Evolutionary conservation across 1,140 invertebrate genomes (phyloP).

Genomic region (Magallana ariakensis): DNA sequence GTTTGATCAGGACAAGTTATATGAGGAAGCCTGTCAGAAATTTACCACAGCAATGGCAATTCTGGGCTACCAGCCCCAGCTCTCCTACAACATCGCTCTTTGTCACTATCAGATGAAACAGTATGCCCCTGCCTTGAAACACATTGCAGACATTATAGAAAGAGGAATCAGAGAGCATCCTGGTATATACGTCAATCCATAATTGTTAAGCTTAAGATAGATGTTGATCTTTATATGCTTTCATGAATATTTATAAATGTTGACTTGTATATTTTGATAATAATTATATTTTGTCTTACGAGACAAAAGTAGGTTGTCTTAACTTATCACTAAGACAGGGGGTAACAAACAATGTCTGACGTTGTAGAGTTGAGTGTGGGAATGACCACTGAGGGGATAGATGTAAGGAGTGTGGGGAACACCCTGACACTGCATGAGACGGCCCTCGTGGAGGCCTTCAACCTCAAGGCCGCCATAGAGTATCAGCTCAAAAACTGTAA

Average conservation of each 20-base stretch:
- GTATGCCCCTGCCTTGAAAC: constrained; percentile 91
- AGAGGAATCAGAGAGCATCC: constrained; percentile 97
- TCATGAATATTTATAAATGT: too few species aligned
- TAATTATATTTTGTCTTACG: too few species aligned
- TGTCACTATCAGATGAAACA: constrained; percentile 97
- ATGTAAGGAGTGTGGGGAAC: constrained; percentile 98
- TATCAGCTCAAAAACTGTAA: constrained; percentile 97
- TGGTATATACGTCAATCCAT: constrained; percentile 70
- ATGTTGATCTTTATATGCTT: too few species aligned
- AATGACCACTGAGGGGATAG: constrained; percentile 98
- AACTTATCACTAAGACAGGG: too few species aligned
- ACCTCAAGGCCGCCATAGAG: constrained; percentile 98
- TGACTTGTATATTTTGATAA: too few species aligned
- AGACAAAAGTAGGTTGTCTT: too few species aligned
- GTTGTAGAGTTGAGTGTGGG: constrained; percentile 93
- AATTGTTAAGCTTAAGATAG: too few species aligned
- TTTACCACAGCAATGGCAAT: constrained; percentile 91
- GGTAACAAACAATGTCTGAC: too few species aligned
- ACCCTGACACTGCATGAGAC: constrained; percentile 97
- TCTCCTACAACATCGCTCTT: constrained; percentile 97
- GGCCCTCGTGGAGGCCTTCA: constrained; percentile 98
- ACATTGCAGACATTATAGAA: constrained; percentile 95
- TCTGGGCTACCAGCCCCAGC: constrained; percentile 82
- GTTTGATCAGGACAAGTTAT: constrained; percentile 87
- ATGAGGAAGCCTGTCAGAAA: constrained; percentile 94